Evolutionary conservation across 2,888 invertebrate genomes (phyloP).

Genomic region (Disparrhopalites patrizii): DNA sequence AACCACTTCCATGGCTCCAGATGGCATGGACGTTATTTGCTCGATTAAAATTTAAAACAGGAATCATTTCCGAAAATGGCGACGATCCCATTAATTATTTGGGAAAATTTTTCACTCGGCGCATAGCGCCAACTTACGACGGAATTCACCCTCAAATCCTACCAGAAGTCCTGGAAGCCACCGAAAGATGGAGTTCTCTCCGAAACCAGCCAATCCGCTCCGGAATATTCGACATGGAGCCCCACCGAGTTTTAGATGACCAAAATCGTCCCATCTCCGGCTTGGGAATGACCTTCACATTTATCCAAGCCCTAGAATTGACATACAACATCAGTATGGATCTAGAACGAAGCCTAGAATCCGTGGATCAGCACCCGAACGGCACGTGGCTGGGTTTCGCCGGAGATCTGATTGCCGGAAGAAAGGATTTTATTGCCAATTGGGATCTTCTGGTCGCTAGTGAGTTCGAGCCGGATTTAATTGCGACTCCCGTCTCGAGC

Average conservation of each 20-base stretch:
- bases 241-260: too few species aligned
- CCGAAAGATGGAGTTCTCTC: too few species aligned
- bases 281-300: background rate
- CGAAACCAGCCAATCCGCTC: too few species aligned
- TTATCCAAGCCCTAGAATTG: background rate
- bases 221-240: too few species aligned
- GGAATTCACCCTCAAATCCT: too few species aligned
- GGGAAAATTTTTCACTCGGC: too few species aligned
- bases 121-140: too few species aligned
- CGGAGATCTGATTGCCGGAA: background rate
- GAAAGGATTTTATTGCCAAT: background rate
- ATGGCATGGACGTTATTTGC: background rate
- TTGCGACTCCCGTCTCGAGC: too few species aligned
- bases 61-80: background rate
- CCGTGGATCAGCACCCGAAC: background rate
- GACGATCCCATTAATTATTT: background rate
- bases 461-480: background rate
- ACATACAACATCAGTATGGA: background rate
- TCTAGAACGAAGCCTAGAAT: too few species aligned
- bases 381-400: constrained; percentile 17
- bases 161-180: too few species aligned
- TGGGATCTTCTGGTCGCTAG: background rate
- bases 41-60: background rate
- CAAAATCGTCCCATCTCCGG: too few species aligned
- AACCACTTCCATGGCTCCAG: background rate